These are phyloP conservation scores for Anguilla rostrata DNA, from an alignment of 2,113 vertebrate genomes.

Conservation along the genomic window DNA sequence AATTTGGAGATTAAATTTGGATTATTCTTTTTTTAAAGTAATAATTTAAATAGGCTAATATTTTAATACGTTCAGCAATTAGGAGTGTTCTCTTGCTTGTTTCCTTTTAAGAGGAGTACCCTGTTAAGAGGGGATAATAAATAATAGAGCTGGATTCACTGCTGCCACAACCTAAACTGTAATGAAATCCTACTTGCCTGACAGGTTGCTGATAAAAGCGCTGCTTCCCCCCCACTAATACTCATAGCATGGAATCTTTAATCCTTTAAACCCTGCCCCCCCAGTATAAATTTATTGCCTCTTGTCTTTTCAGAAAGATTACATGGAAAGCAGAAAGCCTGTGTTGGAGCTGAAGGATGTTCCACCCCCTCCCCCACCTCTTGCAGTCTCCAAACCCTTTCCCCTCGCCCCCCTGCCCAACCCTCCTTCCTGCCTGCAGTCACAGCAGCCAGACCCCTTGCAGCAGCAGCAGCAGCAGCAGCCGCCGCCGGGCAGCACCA, in stretches of 20 bases:
- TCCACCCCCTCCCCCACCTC: constrained; percentile 76
- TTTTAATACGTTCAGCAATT: no score
- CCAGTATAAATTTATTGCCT: neutral
- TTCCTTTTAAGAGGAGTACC: no score
- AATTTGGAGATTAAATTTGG: no score
- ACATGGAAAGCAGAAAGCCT: constrained; percentile 87
- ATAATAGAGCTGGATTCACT: no score
- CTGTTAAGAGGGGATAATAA: no score
- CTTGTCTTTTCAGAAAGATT: constrained; percentile 69
- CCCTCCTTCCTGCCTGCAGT: constrained; percentile 68
- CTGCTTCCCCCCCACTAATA: neutral
- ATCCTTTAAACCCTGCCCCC: neutral
- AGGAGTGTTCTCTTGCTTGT: no score
- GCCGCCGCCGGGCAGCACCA: constrained; percentile 71
- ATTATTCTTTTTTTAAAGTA: no score
- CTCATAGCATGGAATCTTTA: neutral
- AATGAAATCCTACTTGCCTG: no score
- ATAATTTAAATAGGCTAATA: no score
- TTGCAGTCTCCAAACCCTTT: constrained; percentile 68
- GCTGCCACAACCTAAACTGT: no score
- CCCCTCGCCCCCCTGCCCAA: constrained; percentile 75
- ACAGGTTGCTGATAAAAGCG: neutral
- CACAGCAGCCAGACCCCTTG: constrained; percentile 71
- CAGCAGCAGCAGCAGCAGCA: constrained; percentile 59
- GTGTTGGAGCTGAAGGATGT: constrained; percentile 86